A percentile compares a stretch with the other conserved stretches of the same genome.
Evolutionary conservation across 2,888 invertebrate species (phyloP).

Genomic region (Dromius quadrimaculatus): DNA sequence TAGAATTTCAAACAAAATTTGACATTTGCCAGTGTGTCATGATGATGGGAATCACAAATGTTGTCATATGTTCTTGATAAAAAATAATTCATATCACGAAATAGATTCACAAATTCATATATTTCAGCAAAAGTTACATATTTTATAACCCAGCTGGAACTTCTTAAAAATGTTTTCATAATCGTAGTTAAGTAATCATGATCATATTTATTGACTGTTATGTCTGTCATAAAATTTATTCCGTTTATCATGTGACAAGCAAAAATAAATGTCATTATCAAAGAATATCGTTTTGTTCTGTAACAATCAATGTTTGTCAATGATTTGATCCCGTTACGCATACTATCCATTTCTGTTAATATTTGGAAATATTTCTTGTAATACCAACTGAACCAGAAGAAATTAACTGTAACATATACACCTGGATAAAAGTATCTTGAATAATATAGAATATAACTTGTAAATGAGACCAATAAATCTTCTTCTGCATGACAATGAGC

Average conservation of each 20-base stretch:
- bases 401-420: background rate
- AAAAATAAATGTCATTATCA: too few species aligned
- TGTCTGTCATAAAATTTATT: too few species aligned
- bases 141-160: background rate
- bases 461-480: too few species aligned
- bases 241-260: too few species aligned
- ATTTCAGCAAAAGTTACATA: background rate
- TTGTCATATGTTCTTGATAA: background rate
- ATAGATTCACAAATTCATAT: background rate
- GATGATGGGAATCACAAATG: too few species aligned
- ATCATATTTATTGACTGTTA: too few species aligned
- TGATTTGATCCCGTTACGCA: background rate
- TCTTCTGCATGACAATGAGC: too few species aligned
- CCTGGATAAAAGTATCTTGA: background rate
- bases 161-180: background rate
- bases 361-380: background rate
- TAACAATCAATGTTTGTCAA: background rate
- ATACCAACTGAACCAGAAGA: background rate
- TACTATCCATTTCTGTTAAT: background rate
- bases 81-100: background rate
- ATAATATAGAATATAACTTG: too few species aligned
- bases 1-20: background rate
- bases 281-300: background rate
- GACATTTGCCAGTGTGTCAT: too few species aligned
- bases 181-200: too few species aligned